Conservation (phyloP, 2,113 vertebrate species). For the Panthera leo region DNA sequence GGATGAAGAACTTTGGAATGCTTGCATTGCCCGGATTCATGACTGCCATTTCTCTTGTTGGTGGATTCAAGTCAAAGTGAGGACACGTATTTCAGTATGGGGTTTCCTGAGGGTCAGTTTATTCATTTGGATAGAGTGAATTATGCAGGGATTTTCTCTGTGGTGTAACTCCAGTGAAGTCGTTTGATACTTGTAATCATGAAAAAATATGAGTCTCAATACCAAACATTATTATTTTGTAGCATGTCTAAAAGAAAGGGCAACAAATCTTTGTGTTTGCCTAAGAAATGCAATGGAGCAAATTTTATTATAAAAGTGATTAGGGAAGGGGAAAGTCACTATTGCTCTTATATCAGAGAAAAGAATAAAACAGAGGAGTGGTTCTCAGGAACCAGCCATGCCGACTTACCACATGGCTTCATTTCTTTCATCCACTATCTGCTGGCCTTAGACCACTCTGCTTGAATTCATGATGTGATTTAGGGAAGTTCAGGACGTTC, state of each 20-base stretch:
- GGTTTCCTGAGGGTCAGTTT: neutral
- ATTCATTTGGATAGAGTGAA: neutral
- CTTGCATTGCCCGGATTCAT: conserved; percentile 49
- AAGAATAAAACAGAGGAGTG: neutral
- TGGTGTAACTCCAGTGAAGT: neutral
- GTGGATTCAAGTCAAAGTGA: neutral
- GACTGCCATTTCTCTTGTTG: neutral
- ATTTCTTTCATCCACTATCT: neutral
- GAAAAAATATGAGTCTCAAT: neutral
- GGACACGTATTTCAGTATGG: neutral
- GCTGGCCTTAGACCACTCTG: neutral
- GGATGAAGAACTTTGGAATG: conserved; percentile 56
- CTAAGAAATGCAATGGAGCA: neutral
- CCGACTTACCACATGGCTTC: neutral
- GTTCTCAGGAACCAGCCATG: neutral
- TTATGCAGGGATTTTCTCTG: neutral
- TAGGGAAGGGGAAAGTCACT: neutral
- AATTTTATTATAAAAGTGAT: neutral
- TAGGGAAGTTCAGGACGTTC: neutral
- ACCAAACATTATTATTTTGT: neutral
- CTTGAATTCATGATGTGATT: neutral
- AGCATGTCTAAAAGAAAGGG: neutral
- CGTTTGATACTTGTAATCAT: neutral
- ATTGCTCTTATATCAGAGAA: neutral
- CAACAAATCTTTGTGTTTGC: neutral